These are phyloP conservation scores for Haemorhous mexicanus DNA, from an alignment of 2,113 vertebrate species.

Conservation along the genomic window DNA sequence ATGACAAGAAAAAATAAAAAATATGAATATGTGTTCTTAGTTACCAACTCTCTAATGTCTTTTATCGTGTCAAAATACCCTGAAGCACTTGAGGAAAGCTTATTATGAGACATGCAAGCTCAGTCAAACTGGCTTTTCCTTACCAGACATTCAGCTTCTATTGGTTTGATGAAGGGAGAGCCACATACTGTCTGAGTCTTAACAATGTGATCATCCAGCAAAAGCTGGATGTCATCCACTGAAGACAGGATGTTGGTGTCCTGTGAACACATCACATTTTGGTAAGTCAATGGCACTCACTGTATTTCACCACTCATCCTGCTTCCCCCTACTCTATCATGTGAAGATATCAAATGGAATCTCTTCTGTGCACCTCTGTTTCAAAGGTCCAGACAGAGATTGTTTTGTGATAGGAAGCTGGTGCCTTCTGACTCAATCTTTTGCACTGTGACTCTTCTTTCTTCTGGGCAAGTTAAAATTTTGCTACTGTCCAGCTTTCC, in stretches of 20 bases:
- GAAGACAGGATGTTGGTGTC: conserved; percentile 81
- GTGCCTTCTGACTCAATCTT: background rate
- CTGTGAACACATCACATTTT: conserved; percentile 64
- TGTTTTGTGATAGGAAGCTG: background rate
- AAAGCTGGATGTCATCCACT: conserved; percentile 88
- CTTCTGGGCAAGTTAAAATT: background rate
- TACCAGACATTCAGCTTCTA: conserved; percentile 88
- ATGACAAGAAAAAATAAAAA: background rate
- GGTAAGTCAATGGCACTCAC: background rate
- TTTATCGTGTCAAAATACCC: background rate
- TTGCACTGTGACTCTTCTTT: background rate
- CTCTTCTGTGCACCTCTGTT: background rate
- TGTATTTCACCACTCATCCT: background rate
- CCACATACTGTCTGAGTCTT: conserved; percentile 90
- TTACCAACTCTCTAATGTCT: background rate
- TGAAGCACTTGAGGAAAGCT: background rate
- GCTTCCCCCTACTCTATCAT: background rate
- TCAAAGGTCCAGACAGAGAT: background rate
- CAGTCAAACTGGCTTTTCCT: conserved; percentile 24
- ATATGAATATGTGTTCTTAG: background rate
- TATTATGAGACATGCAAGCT: background rate
- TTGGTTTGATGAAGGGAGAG: conserved; percentile 88
- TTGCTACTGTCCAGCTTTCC: background rate
- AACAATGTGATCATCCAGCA: conserved; percentile 90
- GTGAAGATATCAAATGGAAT: background rate